phyloP scores from a whole-genome alignment of 2,797 vertebrate species.

The Myotis vivesi region DNA sequence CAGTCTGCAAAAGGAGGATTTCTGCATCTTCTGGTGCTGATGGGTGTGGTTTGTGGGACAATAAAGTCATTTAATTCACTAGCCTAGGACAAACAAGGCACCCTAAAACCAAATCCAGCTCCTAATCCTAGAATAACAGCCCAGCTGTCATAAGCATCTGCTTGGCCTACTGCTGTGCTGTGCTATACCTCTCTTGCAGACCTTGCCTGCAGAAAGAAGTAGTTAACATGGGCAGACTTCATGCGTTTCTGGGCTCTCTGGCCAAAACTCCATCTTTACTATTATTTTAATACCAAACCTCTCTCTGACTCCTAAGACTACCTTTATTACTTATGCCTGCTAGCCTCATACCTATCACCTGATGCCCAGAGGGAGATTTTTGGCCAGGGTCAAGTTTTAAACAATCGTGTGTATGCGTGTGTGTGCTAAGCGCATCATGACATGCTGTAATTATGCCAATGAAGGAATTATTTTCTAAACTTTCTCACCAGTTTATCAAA shows the following conservation, averaged over 20 bases:
- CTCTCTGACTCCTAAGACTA: conserved; percentile 29
- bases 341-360: background rate
- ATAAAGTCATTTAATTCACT: background rate
- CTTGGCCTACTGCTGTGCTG: background rate
- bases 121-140: background rate
- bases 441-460: background rate
- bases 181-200: background rate
- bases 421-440: background rate
- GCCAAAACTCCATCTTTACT: background rate
- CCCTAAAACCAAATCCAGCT: background rate
- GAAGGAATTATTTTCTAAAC: background rate
- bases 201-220: background rate
- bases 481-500: conserved; percentile 19
- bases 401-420: background rate
- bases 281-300: background rate
- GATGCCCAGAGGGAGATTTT: conserved; percentile 17
- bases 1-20: background rate
- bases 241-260: conserved; percentile 1
- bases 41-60: background rate
- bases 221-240: background rate
- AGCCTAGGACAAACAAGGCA: background rate
- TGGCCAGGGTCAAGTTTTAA: conserved; percentile 6
- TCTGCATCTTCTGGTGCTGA: background rate
- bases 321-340: background rate
- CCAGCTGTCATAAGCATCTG: background rate